Percentiles rank a stretch among this genome's conserved stretches.
These are phyloP conservation scores for Coelogynopora nodosa DNA, from an alignment of 2,888 invertebrate genomes.

Conservation along the genomic window DNA sequence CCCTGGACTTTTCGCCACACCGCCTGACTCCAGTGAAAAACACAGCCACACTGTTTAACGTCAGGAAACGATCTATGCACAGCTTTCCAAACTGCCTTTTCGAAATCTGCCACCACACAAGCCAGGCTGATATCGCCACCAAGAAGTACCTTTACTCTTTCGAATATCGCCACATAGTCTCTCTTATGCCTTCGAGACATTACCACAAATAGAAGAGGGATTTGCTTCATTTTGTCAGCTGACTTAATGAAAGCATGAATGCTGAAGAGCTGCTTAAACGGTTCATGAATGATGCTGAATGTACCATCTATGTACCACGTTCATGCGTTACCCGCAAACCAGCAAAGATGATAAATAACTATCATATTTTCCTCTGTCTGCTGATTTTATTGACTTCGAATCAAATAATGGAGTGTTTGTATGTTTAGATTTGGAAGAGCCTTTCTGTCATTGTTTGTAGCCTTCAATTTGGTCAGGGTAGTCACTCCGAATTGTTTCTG, in stretches of 20 bases:
- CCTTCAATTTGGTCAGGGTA: background rate
- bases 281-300: constrained; percentile 43
- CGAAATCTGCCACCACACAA: background rate
- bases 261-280: constrained; percentile 43
- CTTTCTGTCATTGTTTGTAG: background rate
- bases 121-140: background rate
- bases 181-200: constrained; percentile 37
- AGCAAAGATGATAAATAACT: no score
- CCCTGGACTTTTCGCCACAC: background rate
- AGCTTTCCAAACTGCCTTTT: background rate
- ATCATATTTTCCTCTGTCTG: background rate
- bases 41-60: background rate
- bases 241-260: constrained; percentile 40
- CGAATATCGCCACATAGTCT: constrained; percentile 43
- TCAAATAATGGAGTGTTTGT: background rate
- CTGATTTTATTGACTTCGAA: background rate
- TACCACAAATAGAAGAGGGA: constrained; percentile 45
- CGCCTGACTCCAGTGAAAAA: background rate
- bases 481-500: background rate
- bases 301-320: constrained; percentile 43
- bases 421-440: background rate
- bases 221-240: constrained; percentile 35
- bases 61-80: background rate
- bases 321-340: no score
- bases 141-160: background rate